These are phyloP conservation scores for Tangara arthus DNA, from an alignment of 2,797 vertebrate species.

Conservation along the genomic window DNA sequence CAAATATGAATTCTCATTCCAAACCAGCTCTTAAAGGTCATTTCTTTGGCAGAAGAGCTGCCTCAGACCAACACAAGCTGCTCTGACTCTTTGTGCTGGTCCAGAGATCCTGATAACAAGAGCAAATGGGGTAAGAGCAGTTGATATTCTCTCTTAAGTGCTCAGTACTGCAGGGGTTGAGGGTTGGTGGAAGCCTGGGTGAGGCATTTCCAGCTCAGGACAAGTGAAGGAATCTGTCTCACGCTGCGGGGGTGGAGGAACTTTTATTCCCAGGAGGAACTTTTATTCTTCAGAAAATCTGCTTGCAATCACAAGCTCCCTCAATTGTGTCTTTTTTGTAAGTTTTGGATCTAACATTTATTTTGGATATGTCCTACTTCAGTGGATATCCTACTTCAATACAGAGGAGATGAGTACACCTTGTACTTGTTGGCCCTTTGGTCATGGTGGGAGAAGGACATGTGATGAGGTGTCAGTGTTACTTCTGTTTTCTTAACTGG, in stretches of 20 bases:
- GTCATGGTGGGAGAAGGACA: background rate
- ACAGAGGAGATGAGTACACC: background rate
- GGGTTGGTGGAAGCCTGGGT: background rate
- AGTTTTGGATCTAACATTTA: background rate
- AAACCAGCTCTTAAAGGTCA: accelerated
- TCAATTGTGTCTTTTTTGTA: background rate
- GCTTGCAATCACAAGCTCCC: background rate
- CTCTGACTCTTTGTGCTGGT: no score
- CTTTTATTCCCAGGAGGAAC: background rate
- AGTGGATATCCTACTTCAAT: background rate
- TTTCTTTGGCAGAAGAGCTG: background rate
- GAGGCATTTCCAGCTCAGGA: background rate
- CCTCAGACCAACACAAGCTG: background rate
- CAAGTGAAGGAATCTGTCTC: background rate
- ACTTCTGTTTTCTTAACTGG: background rate
- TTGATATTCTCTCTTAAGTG: background rate
- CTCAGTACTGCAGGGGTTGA: background rate
- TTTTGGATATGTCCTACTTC: background rate
- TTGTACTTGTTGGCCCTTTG: background rate
- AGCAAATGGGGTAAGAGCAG: background rate
- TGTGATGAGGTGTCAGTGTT: background rate
- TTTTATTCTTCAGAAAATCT: background rate
- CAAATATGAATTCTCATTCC: background rate
- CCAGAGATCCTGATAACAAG: background rate
- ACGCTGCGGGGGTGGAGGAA: accelerated